Conservation (phyloP, 1,140 invertebrate genomes). For the Diprion similis region DNA sequence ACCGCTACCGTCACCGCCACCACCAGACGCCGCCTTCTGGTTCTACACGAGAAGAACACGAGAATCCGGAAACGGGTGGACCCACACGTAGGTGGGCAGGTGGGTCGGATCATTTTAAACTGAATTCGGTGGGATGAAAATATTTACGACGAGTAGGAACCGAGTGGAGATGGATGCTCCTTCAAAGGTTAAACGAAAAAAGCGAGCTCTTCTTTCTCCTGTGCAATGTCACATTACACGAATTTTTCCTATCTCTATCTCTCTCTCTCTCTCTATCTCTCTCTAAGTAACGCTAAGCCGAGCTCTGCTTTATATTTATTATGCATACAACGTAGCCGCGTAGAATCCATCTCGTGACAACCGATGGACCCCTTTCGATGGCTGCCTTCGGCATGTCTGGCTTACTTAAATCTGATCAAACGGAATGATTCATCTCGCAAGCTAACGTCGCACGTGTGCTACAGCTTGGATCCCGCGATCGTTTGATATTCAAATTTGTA, state of each 20-base stretch:
- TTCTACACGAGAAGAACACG: not conserved
- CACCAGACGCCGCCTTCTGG: not conserved
- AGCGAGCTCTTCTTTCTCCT: constrained; percentile 16
- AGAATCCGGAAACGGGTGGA: too few relatives aligned
- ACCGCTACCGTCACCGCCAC: constrained; percentile 26
- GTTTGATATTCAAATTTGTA: constrained; percentile 16
- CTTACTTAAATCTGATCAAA: too few relatives aligned
- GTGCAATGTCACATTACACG: constrained; percentile 32
- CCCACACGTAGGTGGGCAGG: not conserved
- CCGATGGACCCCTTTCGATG: too few relatives aligned
- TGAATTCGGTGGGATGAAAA: not conserved
- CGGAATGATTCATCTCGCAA: too few relatives aligned
- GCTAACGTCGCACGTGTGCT: too few relatives aligned
- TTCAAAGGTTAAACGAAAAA: constrained; percentile 22
- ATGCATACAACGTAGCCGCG: too few relatives aligned
- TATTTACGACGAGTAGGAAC: constrained; percentile 32
- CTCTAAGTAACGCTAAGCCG: not conserved
- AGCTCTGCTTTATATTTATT: too few relatives aligned
- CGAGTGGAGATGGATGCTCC: constrained; percentile 42
- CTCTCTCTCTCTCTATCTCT: not conserved
- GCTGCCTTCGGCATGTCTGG: too few relatives aligned
- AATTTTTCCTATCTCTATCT: constrained; percentile 1
- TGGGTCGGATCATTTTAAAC: constrained; percentile 3
- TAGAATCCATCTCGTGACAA: too few relatives aligned
- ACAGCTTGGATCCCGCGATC: not conserved